Conservation (phyloP, 2,888 invertebrate genomes). For the Ametastegia equiseti region DNA sequence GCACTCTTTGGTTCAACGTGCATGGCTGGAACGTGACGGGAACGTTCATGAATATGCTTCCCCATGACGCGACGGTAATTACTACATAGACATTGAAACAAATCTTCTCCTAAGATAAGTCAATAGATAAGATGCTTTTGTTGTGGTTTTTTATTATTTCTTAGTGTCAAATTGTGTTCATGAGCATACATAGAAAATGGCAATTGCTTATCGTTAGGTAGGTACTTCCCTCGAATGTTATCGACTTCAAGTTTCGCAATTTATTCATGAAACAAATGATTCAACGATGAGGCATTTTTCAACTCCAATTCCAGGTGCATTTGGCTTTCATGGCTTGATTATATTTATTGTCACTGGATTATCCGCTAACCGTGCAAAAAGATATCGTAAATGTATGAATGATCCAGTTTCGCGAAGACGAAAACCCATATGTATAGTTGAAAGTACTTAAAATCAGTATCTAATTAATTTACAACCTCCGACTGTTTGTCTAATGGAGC, state of each 20-base stretch:
- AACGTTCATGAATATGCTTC: constrained; percentile 85
- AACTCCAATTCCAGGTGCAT: not conserved
- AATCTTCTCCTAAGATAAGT: not conserved
- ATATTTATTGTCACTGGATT: not conserved
- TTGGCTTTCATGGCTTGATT: not conserved
- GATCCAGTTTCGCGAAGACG: not conserved
- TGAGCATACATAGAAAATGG: not conserved
- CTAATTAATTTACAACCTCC: not conserved
- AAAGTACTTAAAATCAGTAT: not conserved
- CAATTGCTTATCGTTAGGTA: too few relatives aligned
- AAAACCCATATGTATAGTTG: not conserved
- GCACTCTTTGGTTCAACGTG: constrained; percentile 89
- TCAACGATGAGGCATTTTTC: not conserved
- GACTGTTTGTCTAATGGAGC: not conserved
- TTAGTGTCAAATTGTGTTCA: not conserved
- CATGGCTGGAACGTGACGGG: constrained; percentile 87
- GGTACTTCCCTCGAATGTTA: not conserved
- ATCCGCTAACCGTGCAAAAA: not conserved
- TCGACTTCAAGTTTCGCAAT: not conserved
- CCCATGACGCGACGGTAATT: constrained; percentile 83
- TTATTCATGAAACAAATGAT: not conserved
- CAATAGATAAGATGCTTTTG: not conserved
- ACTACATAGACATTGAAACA: not conserved
- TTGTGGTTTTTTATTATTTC: not conserved
- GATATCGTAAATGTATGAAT: not conserved